A percentile compares a stretch with the other conserved stretches of the same genome.
phyloP scores from a whole-genome alignment of 1,140 invertebrate species.

The Brachionus plicatilis region DNA sequence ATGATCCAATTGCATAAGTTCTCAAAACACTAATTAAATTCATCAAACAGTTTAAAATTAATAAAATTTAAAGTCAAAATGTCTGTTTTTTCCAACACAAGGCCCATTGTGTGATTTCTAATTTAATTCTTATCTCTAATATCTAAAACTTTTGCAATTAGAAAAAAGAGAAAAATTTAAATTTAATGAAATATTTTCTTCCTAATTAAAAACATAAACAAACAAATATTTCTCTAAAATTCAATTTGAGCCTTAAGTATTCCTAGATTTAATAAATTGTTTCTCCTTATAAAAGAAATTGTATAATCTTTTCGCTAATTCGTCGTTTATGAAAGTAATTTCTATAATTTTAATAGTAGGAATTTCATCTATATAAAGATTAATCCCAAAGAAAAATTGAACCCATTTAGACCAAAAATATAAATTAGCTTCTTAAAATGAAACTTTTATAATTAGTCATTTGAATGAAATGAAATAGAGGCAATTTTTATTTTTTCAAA shows the following conservation, averaged over 20 bases:
- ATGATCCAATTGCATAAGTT: background rate
- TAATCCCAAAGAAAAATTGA: conserved; percentile 6
- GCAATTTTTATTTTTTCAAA: conserved; percentile 3
- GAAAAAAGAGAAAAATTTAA: background rate
- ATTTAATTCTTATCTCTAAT: background rate
- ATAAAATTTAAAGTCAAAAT: background rate
- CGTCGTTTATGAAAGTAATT: conserved; percentile 24
- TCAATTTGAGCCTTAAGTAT: conserved; percentile 7
- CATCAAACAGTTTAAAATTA: background rate
- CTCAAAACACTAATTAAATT: background rate
- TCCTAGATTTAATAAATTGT: background rate
- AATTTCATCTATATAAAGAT: conserved; percentile 22
- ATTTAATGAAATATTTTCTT: background rate
- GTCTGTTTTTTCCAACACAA: background rate
- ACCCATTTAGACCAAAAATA: conserved; percentile 2
- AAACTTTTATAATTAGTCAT: conserved; percentile 6
- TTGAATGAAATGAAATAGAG: background rate
- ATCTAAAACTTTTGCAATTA: background rate
- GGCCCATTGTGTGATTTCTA: background rate
- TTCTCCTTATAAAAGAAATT: background rate
- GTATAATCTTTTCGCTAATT: conserved; percentile 1
- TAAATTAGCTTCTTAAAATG: background rate
- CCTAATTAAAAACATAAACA: background rate
- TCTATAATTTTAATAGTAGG: background rate
- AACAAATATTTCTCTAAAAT: background rate